Evolutionary conservation across 2,888 invertebrate genomes (phyloP).

Genomic region (Acanthoscelides obtectus): DNA sequence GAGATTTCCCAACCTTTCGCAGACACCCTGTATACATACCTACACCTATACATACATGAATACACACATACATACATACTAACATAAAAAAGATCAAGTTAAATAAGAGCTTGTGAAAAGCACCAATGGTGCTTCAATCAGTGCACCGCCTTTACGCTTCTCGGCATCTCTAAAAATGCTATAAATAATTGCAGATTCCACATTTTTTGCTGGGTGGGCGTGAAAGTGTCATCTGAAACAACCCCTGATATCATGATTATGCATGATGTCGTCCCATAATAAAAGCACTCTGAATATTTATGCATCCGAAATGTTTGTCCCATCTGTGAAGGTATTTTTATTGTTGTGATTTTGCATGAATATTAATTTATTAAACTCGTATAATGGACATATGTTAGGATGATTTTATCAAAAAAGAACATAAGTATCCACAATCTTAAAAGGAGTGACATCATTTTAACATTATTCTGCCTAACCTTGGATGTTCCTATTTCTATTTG

Average conservation of each 20-base stretch:
- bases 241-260: neutral
- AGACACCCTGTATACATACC: too few species aligned
- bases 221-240: neutral
- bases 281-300: neutral
- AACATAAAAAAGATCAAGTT: too few species aligned
- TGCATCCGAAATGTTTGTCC: neutral
- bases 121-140: too few species aligned
- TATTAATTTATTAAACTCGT: neutral
- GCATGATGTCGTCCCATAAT: neutral
- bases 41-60: too few species aligned
- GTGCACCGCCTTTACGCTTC: too few species aligned
- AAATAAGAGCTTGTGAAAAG: too few species aligned
- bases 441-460: neutral
- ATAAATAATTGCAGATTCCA: neutral
- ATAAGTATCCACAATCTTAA: neutral
- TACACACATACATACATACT: too few species aligned
- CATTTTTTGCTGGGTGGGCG: neutral
- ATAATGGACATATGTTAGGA: too few species aligned
- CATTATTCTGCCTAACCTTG: neutral
- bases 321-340: neutral
- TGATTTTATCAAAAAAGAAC: neutral
- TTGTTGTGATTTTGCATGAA: neutral
- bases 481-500: neutral
- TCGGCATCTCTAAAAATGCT: neutral
- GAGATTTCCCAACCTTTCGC: too few species aligned